Percentiles rank a stretch among this genome's conserved stretches.
phyloP scores from a whole-genome alignment of 2,888 invertebrate species.

The Cheilosia vulpina region DNA sequence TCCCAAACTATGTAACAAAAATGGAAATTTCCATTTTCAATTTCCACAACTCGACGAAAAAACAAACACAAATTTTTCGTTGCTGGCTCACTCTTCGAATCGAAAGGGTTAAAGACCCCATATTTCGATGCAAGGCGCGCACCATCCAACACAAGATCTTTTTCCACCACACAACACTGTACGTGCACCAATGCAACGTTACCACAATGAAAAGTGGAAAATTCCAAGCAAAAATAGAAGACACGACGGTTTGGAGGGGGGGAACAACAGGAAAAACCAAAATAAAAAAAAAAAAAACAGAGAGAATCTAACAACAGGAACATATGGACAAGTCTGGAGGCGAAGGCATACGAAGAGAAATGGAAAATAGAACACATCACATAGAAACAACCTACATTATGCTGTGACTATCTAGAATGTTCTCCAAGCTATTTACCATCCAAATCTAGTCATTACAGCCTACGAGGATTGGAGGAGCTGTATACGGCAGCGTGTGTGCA shows the following conservation, averaged over 20 bases:
- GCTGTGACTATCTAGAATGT: constrained; percentile 4
- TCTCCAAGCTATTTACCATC: constrained; percentile 57
- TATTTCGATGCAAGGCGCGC: constrained; percentile 58
- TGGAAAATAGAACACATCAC: constrained; percentile 69
- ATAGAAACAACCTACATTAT: constrained; percentile 65
- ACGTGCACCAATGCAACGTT: constrained; percentile 56
- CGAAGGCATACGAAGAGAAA: constrained; percentile 35
- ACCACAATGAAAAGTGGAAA: constrained; percentile 67
- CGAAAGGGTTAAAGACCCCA: constrained; percentile 73
- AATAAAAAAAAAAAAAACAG: background rate
- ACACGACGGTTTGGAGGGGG: background rate
- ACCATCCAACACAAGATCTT: constrained; percentile 49
- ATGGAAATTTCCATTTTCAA: constrained; percentile 50
- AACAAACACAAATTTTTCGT: constrained; percentile 2
- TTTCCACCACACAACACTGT: constrained; percentile 28
- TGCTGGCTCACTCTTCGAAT: constrained; percentile 39
- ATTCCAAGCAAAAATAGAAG: constrained; percentile 71
- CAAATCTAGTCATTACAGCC: background rate
- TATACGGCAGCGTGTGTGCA: background rate
- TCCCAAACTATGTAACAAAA: constrained; percentile 1
- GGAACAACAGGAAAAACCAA: constrained; percentile 12
- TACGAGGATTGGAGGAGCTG: background rate
- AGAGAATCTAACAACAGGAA: constrained; percentile 42
- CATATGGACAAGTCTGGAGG: constrained; percentile 49
- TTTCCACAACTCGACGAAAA: constrained; percentile 39